Percentiles rank a stretch among this genome's conserved stretches.
These are phyloP conservation scores for Dascillus cervinus DNA, from an alignment of 2,888 invertebrate genomes.

Conservation along the genomic window DNA sequence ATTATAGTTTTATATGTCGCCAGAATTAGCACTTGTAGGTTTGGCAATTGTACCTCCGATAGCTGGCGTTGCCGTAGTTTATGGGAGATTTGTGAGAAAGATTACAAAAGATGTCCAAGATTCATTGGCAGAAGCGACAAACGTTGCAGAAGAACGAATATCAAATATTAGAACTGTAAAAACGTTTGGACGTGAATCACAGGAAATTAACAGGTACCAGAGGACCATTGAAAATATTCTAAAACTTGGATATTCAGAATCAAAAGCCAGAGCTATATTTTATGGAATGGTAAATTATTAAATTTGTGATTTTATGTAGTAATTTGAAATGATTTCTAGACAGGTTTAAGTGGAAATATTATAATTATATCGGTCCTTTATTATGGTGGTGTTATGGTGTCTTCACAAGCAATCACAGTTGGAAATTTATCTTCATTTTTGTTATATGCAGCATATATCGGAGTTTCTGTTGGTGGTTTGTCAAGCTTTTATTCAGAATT, in stretches of 20 bases:
- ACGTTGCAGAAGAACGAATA: conserved; percentile 87
- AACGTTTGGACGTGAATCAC: conserved; percentile 79
- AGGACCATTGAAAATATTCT: conserved; percentile 64
- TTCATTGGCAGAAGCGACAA: conserved; percentile 52
- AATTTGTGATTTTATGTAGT: conserved; percentile 1
- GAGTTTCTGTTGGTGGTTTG: conserved; percentile 82
- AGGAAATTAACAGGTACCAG: conserved; percentile 65
- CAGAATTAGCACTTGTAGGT: conserved; percentile 79
- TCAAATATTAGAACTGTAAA: conserved; percentile 90
- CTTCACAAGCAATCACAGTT: conserved; percentile 66
- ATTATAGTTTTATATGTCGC: conserved; percentile 79
- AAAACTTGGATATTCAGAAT: conserved; percentile 76
- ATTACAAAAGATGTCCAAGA: conserved; percentile 78
- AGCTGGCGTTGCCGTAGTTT: conserved; percentile 72
- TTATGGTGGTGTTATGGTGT: conserved; percentile 84
- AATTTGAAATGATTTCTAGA: conserved; percentile 6
- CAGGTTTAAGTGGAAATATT: conserved; percentile 78
- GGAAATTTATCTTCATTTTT: conserved; percentile 91
- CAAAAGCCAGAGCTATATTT: conserved; percentile 79
- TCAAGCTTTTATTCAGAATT: conserved; percentile 90
- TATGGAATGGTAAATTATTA: conserved; percentile 73
- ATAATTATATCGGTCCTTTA: conserved; percentile 88
- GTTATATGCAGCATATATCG: conserved; percentile 89
- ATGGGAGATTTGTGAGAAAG: conserved; percentile 75
- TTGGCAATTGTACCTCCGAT: conserved; percentile 85